Percentiles rank a stretch among this genome's conserved stretches.
phyloP scores from a whole-genome alignment of 1,140 invertebrate genomes.

The Thrips palmi region DNA sequence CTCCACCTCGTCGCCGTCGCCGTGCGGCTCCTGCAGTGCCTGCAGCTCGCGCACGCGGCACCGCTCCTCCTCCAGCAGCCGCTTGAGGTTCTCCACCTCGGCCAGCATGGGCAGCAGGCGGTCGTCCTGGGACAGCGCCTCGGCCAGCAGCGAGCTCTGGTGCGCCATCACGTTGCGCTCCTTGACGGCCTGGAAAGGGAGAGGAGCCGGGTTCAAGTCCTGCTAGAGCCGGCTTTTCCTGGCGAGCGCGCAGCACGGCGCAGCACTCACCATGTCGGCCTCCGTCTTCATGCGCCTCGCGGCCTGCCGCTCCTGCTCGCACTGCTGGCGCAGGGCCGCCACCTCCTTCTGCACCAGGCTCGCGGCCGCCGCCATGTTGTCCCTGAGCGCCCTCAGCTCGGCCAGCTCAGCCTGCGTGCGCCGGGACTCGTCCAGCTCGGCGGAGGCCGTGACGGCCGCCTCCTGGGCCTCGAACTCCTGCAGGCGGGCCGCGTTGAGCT shows the following conservation, averaged over 20 bases:
- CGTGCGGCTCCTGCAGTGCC: slow-evolving; percentile 32
- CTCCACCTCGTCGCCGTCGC: too few relatives aligned
- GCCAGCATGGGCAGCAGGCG: slow-evolving; percentile 30
- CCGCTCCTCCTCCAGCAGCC: slow-evolving; percentile 36
- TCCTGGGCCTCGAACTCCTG: slow-evolving; percentile 53
- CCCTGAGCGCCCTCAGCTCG: slow-evolving; percentile 32
- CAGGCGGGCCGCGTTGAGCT: slow-evolving; percentile 37
- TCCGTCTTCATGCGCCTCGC: slow-evolving; percentile 29
- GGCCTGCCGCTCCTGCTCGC: slow-evolving; percentile 35
- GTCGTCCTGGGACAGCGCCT: slow-evolving; percentile 33
- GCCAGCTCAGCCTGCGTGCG: slow-evolving; percentile 25
- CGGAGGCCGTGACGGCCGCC: slow-evolving; percentile 25
- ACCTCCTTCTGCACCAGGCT: slow-evolving; percentile 42
- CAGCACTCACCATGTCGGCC: slow-evolving; percentile 23
- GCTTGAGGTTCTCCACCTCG: slow-evolving; percentile 40
- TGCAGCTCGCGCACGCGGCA: slow-evolving; percentile 32
- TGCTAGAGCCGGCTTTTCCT: too few relatives aligned
- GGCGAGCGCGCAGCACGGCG: too few relatives aligned
- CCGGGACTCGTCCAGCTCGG: slow-evolving; percentile 35
- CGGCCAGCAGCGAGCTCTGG: slow-evolving; percentile 43
- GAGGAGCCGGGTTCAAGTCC: slow-evolving; percentile 3
- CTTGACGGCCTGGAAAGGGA: slow-evolving; percentile 32
- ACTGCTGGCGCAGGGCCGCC: slow-evolving; percentile 33
- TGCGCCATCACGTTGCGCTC: slow-evolving; percentile 42
- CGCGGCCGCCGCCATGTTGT: slow-evolving; percentile 40